Evolutionary conservation across 2,888 invertebrate species (phyloP).

Genomic region (Apomyelois bistriatella): DNA sequence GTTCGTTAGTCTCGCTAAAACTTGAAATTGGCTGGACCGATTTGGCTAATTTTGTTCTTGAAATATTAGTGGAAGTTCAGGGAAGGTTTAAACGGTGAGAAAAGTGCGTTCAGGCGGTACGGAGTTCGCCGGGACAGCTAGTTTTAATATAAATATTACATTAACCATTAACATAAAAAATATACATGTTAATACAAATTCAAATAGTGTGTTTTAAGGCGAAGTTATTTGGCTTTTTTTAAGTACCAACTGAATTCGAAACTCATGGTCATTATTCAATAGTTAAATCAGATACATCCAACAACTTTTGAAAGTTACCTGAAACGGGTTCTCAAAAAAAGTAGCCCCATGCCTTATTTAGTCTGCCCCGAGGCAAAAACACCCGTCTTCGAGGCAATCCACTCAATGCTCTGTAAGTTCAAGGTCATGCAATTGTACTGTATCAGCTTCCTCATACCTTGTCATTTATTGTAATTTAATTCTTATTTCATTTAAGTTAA

Average conservation of each 20-base stretch:
- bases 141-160: too few species aligned
- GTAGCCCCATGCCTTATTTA: conserved; percentile 43
- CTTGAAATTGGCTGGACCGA: too few species aligned
- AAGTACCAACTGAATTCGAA: neutral
- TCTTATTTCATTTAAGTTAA: neutral
- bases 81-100: too few species aligned
- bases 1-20: too few species aligned
- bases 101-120: too few species aligned
- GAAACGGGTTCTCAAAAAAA: conserved; percentile 39
- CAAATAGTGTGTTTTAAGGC: too few species aligned
- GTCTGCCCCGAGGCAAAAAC: conserved; percentile 40
- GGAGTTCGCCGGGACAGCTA: too few species aligned
- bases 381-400: conserved; percentile 40
- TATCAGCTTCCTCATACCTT: conserved; percentile 56
- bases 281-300: neutral
- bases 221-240: too few species aligned
- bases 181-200: too few species aligned
- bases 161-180: too few species aligned
- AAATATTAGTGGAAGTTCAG: too few species aligned
- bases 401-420: conserved; percentile 59
- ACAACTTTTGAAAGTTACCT: conserved; percentile 29
- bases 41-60: too few species aligned
- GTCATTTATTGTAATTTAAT: neutral
- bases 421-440: conserved; percentile 59
- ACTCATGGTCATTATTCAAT: conserved; percentile 1